Percentiles rank a stretch among this genome's conserved stretches.
Evolutionary conservation across 30 jellyfish, hydroid and myxozoan genomes (phyloP).

Genomic region (Cassiopea xamachana): DNA sequence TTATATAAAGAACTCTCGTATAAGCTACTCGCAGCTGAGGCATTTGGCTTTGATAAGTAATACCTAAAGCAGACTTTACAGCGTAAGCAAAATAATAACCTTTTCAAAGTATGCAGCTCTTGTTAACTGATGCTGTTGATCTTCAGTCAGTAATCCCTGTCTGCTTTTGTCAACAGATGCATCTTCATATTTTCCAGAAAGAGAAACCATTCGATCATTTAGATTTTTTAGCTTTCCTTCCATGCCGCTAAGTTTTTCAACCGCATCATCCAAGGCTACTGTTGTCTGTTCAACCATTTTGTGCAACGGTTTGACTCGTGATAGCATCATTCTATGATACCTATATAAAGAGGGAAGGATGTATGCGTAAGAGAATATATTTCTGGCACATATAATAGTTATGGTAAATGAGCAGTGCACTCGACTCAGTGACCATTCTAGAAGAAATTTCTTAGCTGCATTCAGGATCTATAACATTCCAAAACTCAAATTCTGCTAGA

Average conservation of each 20-base stretch:
- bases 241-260: slow-evolving; percentile 77
- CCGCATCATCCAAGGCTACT: slow-evolving; percentile 64
- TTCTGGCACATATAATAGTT: too few species aligned
- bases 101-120: slow-evolving; percentile 77
- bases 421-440: too few species aligned
- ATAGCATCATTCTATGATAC: slow-evolving; percentile 84
- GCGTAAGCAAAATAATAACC: slow-evolving; percentile 17
- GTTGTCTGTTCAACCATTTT: slow-evolving; percentile 71
- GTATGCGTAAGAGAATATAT: background rate
- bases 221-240: slow-evolving; percentile 74
- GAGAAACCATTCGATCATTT: slow-evolving; percentile 61
- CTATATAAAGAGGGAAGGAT: slow-evolving; percentile 19
- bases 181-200: slow-evolving; percentile 81
- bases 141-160: slow-evolving; percentile 71
- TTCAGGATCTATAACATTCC: too few species aligned
- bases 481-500: too few species aligned
- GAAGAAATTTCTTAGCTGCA: too few species aligned
- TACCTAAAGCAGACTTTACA: background rate
- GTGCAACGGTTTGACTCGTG: slow-evolving; percentile 85
- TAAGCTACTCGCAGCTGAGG: too few species aligned
- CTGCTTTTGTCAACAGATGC: slow-evolving; percentile 86
- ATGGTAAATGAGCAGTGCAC: too few species aligned
- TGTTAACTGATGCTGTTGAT: slow-evolving; percentile 55
- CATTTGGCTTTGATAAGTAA: too few species aligned
- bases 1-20: too few species aligned